These are phyloP conservation scores for Urocitellus parryii DNA, from an alignment of 2,113 vertebrate genomes.

Conservation along the genomic window DNA sequence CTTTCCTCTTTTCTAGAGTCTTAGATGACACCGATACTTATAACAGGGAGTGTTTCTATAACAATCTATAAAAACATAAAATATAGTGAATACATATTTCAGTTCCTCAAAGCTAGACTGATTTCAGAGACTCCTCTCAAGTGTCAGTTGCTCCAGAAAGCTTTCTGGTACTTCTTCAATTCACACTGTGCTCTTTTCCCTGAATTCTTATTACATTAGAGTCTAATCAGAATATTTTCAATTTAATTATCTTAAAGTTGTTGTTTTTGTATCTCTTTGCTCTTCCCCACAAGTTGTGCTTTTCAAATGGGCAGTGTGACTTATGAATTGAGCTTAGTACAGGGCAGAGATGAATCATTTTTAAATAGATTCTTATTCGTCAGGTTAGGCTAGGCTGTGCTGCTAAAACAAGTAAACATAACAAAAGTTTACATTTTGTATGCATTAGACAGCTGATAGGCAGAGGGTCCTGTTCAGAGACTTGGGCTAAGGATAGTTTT, in stretches of 20 bases:
- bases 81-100: background rate
- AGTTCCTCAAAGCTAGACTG: background rate
- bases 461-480: background rate
- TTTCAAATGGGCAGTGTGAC: background rate
- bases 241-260: background rate
- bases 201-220: background rate
- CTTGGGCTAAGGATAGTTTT: background rate
- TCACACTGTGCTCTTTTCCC: too few species aligned
- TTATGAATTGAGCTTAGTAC: background rate
- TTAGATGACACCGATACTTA: background rate
- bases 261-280: background rate
- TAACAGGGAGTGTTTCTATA: background rate
- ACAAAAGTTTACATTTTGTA: background rate
- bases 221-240: background rate
- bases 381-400: background rate
- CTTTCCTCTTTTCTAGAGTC: background rate
- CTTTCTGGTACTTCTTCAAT: background rate
- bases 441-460: too few species aligned
- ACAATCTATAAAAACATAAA: background rate
- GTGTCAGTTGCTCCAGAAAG: background rate
- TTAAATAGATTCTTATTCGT: background rate
- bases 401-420: background rate
- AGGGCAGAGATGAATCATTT: background rate
- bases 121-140: background rate
- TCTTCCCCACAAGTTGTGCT: background rate